Percentiles rank a stretch among this genome's conserved stretches.
These are phyloP conservation scores for Pterobdella sp. DNA, from an alignment of 2,888 invertebrate species.

Conservation along the genomic window DNA sequence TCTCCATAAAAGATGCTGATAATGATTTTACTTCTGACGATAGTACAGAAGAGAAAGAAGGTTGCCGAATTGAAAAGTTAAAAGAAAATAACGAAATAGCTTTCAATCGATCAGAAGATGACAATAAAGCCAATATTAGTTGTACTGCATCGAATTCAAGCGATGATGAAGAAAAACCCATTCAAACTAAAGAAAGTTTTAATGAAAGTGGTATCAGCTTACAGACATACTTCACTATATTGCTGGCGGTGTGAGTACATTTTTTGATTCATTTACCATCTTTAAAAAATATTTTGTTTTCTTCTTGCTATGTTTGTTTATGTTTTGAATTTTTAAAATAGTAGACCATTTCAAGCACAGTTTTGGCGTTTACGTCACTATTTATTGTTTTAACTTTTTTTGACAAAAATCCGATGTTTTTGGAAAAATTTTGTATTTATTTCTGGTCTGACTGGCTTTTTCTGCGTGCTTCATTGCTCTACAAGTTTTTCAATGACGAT, in stretches of 20 bases:
- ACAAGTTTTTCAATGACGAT: no score
- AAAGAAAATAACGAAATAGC: slow-evolving; percentile 9
- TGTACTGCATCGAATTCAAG: background rate
- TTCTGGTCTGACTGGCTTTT: no score
- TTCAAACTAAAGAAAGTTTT: background rate
- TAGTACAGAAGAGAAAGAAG: background rate
- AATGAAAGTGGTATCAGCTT: slow-evolving; percentile 9
- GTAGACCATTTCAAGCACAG: background rate
- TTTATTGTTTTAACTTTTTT: no score
- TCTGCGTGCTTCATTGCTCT: no score
- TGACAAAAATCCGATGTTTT: no score
- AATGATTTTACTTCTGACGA: slow-evolving; percentile 1
- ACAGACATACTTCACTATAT: slow-evolving; percentile 24
- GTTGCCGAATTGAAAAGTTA: background rate
- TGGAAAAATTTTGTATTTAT: no score
- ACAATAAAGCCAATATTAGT: background rate
- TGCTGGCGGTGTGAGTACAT: slow-evolving; percentile 18
- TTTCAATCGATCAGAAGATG: slow-evolving; percentile 6
- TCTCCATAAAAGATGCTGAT: background rate
- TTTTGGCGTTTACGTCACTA: no score
- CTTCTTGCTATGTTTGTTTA: background rate
- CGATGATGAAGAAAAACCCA: background rate
- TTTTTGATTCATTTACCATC: background rate
- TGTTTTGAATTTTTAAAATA: background rate
- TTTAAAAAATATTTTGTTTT: no score